These are phyloP conservation scores for Cairina moschata DNA, from an alignment of 2,113 vertebrate species.

Conservation along the genomic window DNA sequence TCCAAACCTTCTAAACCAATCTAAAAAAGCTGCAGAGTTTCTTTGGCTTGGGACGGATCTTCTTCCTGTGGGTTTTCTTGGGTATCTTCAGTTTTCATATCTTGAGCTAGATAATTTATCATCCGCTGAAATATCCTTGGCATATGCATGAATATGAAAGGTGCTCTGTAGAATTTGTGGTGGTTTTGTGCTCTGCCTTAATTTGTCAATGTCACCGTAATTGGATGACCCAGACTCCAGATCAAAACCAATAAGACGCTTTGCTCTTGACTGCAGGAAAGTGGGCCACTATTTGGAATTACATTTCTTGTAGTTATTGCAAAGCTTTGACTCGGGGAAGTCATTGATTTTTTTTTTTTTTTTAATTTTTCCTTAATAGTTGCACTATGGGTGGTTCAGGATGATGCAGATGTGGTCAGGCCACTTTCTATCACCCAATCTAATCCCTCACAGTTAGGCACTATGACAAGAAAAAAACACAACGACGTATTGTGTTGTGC, in stretches of 20 bases:
- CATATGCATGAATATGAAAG: neutral
- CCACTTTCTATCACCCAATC: neutral
- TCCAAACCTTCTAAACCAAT: neutral
- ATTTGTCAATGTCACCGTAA: constrained; percentile 13
- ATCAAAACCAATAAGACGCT: neutral
- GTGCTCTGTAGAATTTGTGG: neutral
- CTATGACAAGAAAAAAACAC: neutral
- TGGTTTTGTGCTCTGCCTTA: neutral
- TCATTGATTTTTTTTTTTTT: neutral
- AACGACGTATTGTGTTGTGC: neutral
- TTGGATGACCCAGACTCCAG: neutral
- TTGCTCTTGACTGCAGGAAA: neutral
- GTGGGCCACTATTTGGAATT: neutral
- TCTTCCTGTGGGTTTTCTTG: neutral
- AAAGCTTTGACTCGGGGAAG: constrained; percentile 3
- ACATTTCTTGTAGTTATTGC: neutral
- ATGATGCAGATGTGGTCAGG: neutral
- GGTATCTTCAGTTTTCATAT: neutral
- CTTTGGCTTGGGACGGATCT: neutral
- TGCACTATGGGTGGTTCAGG: neutral
- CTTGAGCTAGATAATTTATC: neutral
- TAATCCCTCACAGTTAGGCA: neutral
- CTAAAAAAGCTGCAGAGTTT: neutral
- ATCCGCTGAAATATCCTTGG: neutral
- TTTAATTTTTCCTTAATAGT: neutral